Percentiles rank a stretch among this genome's conserved stretches.
Conservation (phyloP, 1,140 invertebrate genomes). For the Mycetomoellerius zeteki region DNA sequence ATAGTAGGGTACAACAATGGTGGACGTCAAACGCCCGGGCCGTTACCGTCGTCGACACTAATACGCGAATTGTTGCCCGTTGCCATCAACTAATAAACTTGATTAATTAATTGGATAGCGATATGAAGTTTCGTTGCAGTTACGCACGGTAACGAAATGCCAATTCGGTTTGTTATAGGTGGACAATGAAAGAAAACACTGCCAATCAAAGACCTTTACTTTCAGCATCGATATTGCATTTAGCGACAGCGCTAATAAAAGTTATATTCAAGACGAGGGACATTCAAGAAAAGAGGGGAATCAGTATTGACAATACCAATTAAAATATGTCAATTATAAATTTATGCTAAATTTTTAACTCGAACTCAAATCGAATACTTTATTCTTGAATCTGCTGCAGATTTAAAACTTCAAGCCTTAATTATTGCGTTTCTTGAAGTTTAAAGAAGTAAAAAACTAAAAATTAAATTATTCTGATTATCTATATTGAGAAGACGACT, state of each 20-base stretch:
- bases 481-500: background rate
- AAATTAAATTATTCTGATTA: background rate
- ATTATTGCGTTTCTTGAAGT: background rate
- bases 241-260: conserved; percentile 11
- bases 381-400: background rate
- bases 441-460: background rate
- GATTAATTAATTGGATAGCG: conserved; percentile 51
- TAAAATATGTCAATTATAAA: background rate
- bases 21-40: conserved; percentile 33
- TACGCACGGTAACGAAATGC: conserved; percentile 13
- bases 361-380: background rate
- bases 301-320: background rate
- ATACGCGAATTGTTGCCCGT: conserved; percentile 48
- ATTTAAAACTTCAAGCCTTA: background rate
- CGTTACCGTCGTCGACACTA: conserved; percentile 19
- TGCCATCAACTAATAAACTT: background rate
- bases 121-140: conserved; percentile 27
- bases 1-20: conserved; percentile 33
- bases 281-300: background rate
- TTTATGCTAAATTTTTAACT: background rate
- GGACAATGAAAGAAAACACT: background rate
- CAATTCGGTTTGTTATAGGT: background rate
- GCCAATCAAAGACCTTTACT: conserved; percentile 16
- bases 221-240: conserved; percentile 8
- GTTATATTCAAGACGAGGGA: background rate